Evolutionary conservation across 2,888 invertebrate species (phyloP), one percentile per base, ranked within the genome.

Genomic region (Sipha maydis): DNA sequence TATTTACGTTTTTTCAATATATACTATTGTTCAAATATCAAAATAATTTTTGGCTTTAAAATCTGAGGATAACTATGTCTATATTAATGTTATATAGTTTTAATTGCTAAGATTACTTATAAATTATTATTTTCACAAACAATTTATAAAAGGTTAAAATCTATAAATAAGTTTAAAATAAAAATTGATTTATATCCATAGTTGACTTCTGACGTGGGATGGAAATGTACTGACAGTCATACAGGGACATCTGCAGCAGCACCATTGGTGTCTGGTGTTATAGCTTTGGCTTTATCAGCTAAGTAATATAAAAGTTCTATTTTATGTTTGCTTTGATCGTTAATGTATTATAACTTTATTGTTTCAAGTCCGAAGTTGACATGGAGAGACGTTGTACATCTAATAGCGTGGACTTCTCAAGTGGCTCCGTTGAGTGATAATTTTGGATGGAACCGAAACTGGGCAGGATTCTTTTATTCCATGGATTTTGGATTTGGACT

Each of bases 241-340:
- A 97, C 97, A 0, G 98, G 98, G 75, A 98, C 98, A 3, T 98
- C 98, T 0, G 98, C 98, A 4, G 96, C 98, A 0, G 97, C 98
- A 25, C 98, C 98, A 56, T 93, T 98, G 90, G 98, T 98, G 9
- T 97, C 98, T 19, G 98, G 97, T 76, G 97, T 98, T 90, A 94
- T 97, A 89, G 98, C 98, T 79, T 93, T 98, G 85, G 95, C 95
- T 78, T 93, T 98, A 85, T 95, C 97, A 93, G 96, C 95, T 25
- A 98, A 98, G 98, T 98, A 93, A 93, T 94, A 92, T 1, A 34
- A 73, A 61, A 21, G 48, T 9, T 25, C 31, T 31, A 21, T 31
- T 14, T 11, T 31, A 21, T 21, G 2, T 56, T 7, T 54, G n/a
- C 1, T 28, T 34, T 25, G 25, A 80, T 38, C 25, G 5, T 61